These are phyloP conservation scores for Pristionchus maxplancki DNA, from an alignment of 2,888 invertebrate species.

Conservation along the genomic window DNA sequence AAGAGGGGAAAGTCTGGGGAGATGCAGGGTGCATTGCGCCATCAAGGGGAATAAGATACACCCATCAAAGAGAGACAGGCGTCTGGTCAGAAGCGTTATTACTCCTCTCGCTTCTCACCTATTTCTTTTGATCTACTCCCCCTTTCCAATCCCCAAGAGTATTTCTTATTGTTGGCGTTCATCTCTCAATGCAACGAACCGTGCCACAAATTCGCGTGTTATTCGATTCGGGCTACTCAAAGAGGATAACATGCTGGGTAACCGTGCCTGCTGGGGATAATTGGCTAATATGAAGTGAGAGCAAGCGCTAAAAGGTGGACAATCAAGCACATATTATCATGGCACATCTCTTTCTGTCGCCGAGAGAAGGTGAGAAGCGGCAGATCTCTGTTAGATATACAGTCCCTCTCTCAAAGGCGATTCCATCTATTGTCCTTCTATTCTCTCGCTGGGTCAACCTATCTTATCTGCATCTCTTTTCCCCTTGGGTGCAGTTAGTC, in stretches of 20 bases:
- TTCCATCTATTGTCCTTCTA: slow-evolving; percentile 17
- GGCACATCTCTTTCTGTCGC: not conserved
- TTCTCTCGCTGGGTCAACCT: not conserved
- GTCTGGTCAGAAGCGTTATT: not conserved
- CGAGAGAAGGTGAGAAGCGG: slow-evolving; percentile 20
- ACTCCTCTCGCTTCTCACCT: not conserved
- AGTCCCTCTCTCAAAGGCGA: not conserved
- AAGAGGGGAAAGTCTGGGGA: not conserved
- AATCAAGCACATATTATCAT: not conserved
- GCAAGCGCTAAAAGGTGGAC: not conserved
- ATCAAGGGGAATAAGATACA: slow-evolving; percentile 25
- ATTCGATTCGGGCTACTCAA: slow-evolving; percentile 2
- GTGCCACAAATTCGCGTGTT: slow-evolving; percentile 12
- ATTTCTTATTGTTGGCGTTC: not conserved
- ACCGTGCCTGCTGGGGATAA: slow-evolving; percentile 5
- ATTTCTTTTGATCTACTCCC: not conserved
- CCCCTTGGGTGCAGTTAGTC: slow-evolving; percentile 8
- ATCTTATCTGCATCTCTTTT: slow-evolving; percentile 16
- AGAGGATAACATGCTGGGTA: not conserved
- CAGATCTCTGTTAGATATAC: not conserved
- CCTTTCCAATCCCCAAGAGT: too few relatives aligned
- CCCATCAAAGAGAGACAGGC: slow-evolving; percentile 31
- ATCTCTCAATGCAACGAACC: not conserved
- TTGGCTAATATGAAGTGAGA: not conserved
- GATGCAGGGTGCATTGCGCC: not conserved